phyloP scores from a whole-genome alignment of 2,888 invertebrate species.

The Tetragonula carbonaria region DNA sequence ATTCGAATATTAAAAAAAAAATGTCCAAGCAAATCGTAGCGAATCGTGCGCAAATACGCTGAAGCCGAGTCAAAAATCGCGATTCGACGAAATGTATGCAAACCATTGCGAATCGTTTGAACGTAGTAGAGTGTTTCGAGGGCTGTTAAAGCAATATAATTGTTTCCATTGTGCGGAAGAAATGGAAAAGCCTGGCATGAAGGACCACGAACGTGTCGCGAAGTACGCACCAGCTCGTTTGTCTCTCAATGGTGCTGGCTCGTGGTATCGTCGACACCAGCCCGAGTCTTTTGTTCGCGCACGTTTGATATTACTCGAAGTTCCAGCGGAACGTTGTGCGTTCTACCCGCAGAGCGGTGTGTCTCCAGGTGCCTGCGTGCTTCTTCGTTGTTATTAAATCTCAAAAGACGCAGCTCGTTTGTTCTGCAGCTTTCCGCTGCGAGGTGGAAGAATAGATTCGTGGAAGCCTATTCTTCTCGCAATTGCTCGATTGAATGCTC shows the following conservation, averaged over 20 bases:
- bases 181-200: slow-evolving; percentile 12
- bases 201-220: slow-evolving; percentile 30
- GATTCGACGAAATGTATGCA: slow-evolving; percentile 61
- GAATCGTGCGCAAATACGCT: too few species aligned
- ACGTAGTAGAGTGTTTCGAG: slow-evolving; percentile 18
- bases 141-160: slow-evolving; percentile 66
- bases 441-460: neutral
- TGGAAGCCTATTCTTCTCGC: slow-evolving; percentile 15
- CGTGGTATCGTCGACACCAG: slow-evolving; percentile 43
- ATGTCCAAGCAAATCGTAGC: too few species aligned
- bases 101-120: slow-evolving; percentile 49
- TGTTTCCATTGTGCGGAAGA: slow-evolving; percentile 69
- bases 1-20: too few species aligned
- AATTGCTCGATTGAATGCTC: neutral
- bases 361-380: neutral
- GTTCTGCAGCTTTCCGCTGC: neutral
- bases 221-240: slow-evolving; percentile 51
- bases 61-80: slow-evolving; percentile 59
- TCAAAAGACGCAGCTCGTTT: slow-evolving; percentile 2
- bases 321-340: neutral
- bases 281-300: slow-evolving; percentile 42
- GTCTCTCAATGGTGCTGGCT: slow-evolving; percentile 50
- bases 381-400: slow-evolving; percentile 6
- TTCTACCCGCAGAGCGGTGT: neutral
- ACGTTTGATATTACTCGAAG: slow-evolving; percentile 27